These are phyloP conservation scores for Beroe ovata DNA, from an alignment of 37 sponge, comb jelly and placozoan genomes.

Conservation along the genomic window DNA sequence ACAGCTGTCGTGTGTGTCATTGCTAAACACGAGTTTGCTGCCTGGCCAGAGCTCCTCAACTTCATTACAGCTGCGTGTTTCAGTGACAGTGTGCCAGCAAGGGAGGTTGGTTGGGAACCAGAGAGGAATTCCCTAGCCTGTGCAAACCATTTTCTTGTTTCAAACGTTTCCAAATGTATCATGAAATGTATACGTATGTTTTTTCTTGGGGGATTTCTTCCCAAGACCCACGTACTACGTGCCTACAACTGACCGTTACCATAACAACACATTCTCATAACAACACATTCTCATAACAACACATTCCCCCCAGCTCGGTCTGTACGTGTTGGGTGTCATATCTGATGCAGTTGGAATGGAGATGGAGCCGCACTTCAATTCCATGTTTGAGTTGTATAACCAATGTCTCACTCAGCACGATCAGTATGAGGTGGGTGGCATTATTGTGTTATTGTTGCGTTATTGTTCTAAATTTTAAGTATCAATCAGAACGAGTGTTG, in stretches of 20 bases:
- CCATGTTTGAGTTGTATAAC: constrained; percentile 28
- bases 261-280: too few species aligned
- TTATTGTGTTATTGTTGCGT: too few species aligned
- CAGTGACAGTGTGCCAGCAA: constrained; percentile 11
- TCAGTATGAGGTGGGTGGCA: background rate
- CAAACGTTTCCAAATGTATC: too few species aligned
- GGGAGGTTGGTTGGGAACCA: constrained; percentile 1
- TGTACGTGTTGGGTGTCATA: constrained; percentile 41
- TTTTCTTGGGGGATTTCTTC: too few species aligned
- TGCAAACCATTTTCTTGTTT: too few species aligned
- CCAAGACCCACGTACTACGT: too few species aligned
- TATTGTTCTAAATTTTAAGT: too few species aligned
- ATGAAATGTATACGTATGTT: too few species aligned
- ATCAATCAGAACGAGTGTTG: too few species aligned
- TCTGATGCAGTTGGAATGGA: constrained; percentile 45
- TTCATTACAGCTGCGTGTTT: constrained; percentile 44
- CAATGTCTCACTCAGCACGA: background rate
- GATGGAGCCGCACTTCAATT: constrained; percentile 57
- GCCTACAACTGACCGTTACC: too few species aligned
- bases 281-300: too few species aligned
- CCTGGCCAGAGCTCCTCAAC: constrained; percentile 62
- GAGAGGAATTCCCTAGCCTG: background rate
- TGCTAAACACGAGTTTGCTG: constrained; percentile 29
- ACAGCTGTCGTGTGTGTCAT: constrained; percentile 57
- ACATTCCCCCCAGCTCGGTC: constrained; percentile 35